These are phyloP conservation scores for Melanotaenia maccullochi DNA, from an alignment of 2,797 vertebrate genomes.

Conservation along the genomic window DNA sequence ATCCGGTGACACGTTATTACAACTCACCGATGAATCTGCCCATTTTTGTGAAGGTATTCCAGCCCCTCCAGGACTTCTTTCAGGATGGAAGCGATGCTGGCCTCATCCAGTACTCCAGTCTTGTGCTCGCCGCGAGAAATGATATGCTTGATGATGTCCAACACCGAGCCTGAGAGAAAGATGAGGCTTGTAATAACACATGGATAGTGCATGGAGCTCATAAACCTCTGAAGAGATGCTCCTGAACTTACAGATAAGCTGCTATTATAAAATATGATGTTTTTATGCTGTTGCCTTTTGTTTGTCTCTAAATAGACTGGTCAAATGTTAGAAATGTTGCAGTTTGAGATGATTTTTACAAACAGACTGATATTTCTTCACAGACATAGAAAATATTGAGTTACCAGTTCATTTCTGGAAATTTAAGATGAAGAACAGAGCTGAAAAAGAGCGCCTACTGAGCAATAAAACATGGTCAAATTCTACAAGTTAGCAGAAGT, in stretches of 20 bases:
- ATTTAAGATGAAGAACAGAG: background rate
- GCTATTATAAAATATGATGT: background rate
- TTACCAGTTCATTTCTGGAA: background rate
- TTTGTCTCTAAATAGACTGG: background rate
- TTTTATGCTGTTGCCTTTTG: background rate
- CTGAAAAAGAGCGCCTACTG: background rate
- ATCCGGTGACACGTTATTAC: background rate
- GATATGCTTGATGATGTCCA: slow-evolving; percentile 96
- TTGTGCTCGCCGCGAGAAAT: slow-evolving; percentile 95
- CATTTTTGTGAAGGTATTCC: slow-evolving; percentile 96
- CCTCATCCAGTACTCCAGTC: slow-evolving; percentile 91
- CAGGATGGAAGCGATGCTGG: slow-evolving; percentile 91
- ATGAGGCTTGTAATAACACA: slow-evolving; percentile 32
- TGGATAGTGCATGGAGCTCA: background rate
- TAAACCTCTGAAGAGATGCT: background rate
- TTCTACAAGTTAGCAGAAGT: background rate
- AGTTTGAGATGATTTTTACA: background rate
- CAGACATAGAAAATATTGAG: background rate
- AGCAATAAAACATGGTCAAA: background rate
- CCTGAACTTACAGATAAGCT: background rate
- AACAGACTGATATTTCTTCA: background rate
- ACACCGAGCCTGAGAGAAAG: slow-evolving; percentile 87
- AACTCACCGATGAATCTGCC: slow-evolving; percentile 93
- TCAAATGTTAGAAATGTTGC: background rate
- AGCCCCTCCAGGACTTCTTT: slow-evolving; percentile 93